These are phyloP conservation scores for Eumacrocentrus americanus DNA, from an alignment of 2,888 invertebrate genomes.

Conservation along the genomic window DNA sequence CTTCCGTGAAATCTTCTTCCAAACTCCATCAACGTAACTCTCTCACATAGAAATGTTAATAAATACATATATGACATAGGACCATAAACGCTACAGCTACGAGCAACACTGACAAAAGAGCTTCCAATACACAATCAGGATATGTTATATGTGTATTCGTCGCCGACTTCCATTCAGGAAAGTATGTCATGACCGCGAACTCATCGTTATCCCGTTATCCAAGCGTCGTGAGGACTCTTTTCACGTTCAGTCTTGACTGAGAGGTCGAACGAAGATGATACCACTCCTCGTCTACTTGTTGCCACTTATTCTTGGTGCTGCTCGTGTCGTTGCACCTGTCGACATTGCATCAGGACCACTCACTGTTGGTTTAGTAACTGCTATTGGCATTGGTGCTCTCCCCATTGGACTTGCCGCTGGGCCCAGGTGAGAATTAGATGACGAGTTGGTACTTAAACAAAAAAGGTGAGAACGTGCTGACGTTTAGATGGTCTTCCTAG, in stretches of 20 bases:
- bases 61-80: no score
- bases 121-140: no score
- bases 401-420: slow-evolving; percentile 51
- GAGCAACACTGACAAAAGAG: no score
- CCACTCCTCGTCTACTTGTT: slow-evolving; percentile 46
- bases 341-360: slow-evolving; percentile 37
- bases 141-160: no score
- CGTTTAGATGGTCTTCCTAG: slow-evolving; percentile 39
- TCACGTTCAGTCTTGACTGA: slow-evolving; percentile 55
- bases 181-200: slow-evolving; percentile 60
- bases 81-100: no score
- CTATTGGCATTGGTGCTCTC: slow-evolving; percentile 44
- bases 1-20: no score
- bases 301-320: slow-evolving; percentile 43
- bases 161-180: slow-evolving; percentile 39
- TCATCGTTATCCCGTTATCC: slow-evolving; percentile 54
- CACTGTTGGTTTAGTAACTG: slow-evolving; percentile 39
- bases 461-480: not conserved
- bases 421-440: slow-evolving; percentile 48
- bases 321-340: slow-evolving; percentile 41
- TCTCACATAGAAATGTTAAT: no score
- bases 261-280: slow-evolving; percentile 58
- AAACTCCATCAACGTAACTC: no score
- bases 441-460: not conserved
- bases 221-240: slow-evolving; percentile 45